phyloP scores from a whole-genome alignment of 2,797 vertebrate genomes.

The Cossypha niveicapilla region DNA sequence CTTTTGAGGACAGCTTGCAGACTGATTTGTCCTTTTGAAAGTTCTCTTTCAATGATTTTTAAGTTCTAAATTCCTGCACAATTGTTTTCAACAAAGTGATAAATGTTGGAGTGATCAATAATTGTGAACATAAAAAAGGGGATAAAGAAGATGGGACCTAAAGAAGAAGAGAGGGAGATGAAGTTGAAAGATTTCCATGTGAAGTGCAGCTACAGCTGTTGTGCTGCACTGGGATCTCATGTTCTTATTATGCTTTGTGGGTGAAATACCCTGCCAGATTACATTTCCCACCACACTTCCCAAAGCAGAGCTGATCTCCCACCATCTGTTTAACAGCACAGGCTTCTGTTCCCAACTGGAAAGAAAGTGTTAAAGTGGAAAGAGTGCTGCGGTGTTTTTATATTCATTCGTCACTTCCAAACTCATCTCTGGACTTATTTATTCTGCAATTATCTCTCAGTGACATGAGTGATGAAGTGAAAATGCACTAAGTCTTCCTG shows the following conservation, averaged over 20 bases:
- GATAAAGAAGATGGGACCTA: neutral
- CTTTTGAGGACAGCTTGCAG: neutral
- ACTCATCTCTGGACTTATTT: conserved; percentile 2
- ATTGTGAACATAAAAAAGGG: neutral
- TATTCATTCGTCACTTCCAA: neutral
- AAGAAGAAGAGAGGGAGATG: neutral
- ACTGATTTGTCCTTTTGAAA: neutral
- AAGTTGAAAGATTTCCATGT: neutral
- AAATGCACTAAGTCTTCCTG: neutral
- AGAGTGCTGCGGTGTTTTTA: neutral
- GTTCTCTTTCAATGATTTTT: neutral
- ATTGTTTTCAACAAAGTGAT: neutral
- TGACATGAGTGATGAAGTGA: conserved; percentile 1
- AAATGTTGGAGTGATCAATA: neutral
- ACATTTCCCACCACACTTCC: neutral
- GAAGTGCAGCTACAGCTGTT: neutral
- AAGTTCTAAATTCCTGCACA: neutral
- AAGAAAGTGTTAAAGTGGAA: neutral
- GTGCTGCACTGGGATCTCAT: neutral
- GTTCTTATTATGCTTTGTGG: neutral
- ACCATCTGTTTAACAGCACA: neutral
- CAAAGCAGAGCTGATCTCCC: neutral
- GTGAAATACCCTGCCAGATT: neutral
- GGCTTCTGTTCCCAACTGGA: neutral
- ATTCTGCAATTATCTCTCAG: neutral